Percentiles rank a stretch among this genome's conserved stretches.
Conservation (phyloP, 2,888 invertebrate genomes). For the Cerastis rubricosa region DNA sequence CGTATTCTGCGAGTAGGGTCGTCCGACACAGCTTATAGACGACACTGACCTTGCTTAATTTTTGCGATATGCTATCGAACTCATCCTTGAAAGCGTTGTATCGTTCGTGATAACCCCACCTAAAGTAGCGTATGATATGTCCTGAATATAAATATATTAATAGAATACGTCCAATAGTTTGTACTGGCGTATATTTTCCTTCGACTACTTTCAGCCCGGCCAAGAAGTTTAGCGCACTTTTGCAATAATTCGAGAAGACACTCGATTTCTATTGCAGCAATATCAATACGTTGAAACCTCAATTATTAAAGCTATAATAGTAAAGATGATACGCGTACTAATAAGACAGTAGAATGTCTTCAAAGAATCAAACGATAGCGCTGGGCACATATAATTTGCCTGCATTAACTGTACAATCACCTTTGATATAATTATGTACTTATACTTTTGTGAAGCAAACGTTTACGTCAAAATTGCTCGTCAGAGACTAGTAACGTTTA, state of each 20-base stretch:
- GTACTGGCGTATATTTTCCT: too few species aligned
- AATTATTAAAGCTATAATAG: not conserved
- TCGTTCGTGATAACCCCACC: not conserved
- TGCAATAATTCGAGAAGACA: not conserved
- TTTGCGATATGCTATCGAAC: not conserved
- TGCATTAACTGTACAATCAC: not conserved
- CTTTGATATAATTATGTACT: too few species aligned
- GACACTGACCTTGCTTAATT: not conserved
- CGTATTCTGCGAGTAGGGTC: fast-evolving
- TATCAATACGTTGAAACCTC: not conserved
- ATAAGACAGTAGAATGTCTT: constrained; percentile 12
- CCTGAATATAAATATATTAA: not conserved
- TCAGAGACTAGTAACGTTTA: not conserved
- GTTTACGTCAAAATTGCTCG: not conserved
- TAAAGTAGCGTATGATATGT: not conserved
- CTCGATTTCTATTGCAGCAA: not conserved
- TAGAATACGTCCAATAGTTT: not conserved
- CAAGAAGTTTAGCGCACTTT: constrained; percentile 32
- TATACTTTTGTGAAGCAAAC: not conserved
- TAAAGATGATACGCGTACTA: not conserved
- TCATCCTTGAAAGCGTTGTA: not conserved
- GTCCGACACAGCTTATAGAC: too few species aligned
- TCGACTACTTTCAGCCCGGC: not conserved
- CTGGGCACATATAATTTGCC: not conserved
- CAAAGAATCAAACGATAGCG: not conserved